Evolutionary conservation across 2,797 vertebrate species (phyloP).

Genomic region (Mallotus villosus): DNA sequence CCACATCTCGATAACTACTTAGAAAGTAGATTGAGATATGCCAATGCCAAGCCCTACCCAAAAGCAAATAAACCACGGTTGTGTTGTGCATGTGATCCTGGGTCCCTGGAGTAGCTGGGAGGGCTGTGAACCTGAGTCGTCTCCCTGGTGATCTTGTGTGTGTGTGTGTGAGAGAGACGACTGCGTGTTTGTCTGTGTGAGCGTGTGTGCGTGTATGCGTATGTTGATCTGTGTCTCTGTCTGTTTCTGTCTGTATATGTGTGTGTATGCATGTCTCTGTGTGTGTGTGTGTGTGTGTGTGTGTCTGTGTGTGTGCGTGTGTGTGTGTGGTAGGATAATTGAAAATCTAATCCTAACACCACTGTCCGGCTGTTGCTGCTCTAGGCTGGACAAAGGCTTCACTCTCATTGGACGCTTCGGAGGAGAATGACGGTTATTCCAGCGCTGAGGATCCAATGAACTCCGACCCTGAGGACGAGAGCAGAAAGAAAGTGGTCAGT

Average conservation of each 20-base stretch:
- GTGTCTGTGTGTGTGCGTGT: not conserved
- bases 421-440: constrained; percentile 92
- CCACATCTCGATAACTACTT: too few species aligned
- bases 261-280: too few species aligned
- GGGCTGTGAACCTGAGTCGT: too few species aligned
- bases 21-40: too few species aligned
- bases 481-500: constrained; percentile 85
- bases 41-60: too few species aligned
- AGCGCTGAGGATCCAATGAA: constrained; percentile 92
- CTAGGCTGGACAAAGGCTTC: constrained; percentile 90
- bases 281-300: not conserved
- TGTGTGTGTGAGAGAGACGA: not conserved
- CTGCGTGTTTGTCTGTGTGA: constrained; percentile 1
- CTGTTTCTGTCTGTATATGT: too few species aligned
- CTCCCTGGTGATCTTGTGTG: not conserved
- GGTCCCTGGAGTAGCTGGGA: too few species aligned
- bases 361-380: not conserved
- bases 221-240: too few species aligned
- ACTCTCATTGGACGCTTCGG: constrained; percentile 85
- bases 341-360: not conserved
- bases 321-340: not conserved
- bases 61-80: too few species aligned
- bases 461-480: constrained; percentile 93
- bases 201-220: constrained; percentile 4
- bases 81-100: too few species aligned